Conservation (phyloP, 2,888 invertebrate species). For the Thymelicus acteon region DNA sequence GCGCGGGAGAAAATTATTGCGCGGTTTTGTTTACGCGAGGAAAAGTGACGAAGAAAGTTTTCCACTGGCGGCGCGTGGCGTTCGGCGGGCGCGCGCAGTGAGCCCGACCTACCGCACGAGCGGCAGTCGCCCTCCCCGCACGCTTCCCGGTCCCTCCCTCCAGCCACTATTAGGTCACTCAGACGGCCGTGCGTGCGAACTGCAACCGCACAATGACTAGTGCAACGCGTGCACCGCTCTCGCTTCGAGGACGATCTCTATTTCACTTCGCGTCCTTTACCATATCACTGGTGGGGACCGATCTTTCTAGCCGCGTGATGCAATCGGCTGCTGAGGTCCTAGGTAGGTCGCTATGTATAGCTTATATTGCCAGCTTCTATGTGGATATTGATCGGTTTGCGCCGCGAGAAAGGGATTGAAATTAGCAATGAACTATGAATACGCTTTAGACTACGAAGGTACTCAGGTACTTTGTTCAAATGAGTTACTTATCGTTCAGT, state of each 20-base stretch:
- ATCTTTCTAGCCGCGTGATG: conserved; percentile 82
- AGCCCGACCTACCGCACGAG: conserved; percentile 84
- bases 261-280: conserved; percentile 83
- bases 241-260: conserved; percentile 85
- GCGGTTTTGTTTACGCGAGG: conserved; percentile 77
- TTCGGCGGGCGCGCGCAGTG: conserved; percentile 77
- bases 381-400: conserved; percentile 40
- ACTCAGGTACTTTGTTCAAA: neutral
- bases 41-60: conserved; percentile 83
- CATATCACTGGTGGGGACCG: conserved; percentile 82
- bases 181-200: conserved; percentile 81
- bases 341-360: conserved; percentile 64
- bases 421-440: conserved; percentile 11
- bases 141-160: conserved; percentile 83
- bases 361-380: conserved; percentile 62
- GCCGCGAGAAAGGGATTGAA: conserved; percentile 12
- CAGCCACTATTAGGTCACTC: conserved; percentile 84
- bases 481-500: neutral
- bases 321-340: conserved; percentile 70
- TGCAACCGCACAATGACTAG: conserved; percentile 83
- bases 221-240: conserved; percentile 84
- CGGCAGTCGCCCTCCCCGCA: conserved; percentile 69
- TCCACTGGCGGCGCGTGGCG: conserved; percentile 70
- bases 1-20: conserved; percentile 66
- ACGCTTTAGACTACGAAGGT: neutral